Percentiles rank a stretch among this genome's conserved stretches.
Conservation (phyloP, 1,140 invertebrate species). For the Drosophila setifemur region DNA sequence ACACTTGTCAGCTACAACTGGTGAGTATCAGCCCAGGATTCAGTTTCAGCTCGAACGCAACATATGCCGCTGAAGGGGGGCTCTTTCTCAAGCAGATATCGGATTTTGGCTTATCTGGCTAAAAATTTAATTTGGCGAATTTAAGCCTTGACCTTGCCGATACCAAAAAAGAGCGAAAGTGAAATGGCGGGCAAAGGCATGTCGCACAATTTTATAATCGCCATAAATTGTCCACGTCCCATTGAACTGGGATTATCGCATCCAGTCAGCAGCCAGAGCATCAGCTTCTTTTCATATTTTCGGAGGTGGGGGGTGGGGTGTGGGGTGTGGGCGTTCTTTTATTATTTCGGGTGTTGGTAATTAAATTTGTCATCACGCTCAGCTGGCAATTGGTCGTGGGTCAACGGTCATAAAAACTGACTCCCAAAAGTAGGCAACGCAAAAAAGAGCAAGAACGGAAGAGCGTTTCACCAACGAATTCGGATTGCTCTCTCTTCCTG, state of each 20-base stretch:
- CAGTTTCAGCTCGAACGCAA: conserved; percentile 1
- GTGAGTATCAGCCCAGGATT: conserved; percentile 38
- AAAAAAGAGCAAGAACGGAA: background rate
- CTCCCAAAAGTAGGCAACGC: conserved; percentile 62
- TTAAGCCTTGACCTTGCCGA: conserved; percentile 50
- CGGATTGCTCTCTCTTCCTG: conserved; percentile 1
- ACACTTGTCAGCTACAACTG: conserved; percentile 73
- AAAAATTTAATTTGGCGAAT: conserved; percentile 25
- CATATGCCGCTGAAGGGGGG: conserved; percentile 31
- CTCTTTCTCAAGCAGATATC: conserved; percentile 15
- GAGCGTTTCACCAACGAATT: conserved; percentile 27
- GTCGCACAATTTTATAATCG: conserved; percentile 60
- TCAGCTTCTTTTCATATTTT: conserved; percentile 20
- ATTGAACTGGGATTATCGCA: conserved; percentile 69
- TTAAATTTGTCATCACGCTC: conserved; percentile 68
- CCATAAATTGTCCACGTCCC: conserved; percentile 54
- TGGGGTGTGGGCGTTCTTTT: conserved; percentile 19
- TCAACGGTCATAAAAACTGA: conserved; percentile 25
- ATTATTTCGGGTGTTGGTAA: conserved; percentile 56
- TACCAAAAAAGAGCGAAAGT: conserved; percentile 9
- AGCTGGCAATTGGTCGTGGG: conserved; percentile 46
- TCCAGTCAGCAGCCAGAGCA: conserved; percentile 20
- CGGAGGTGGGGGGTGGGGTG: background rate
- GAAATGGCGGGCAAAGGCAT: conserved; percentile 30
- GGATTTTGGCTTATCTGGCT: background rate